These are phyloP conservation scores for Crepidodera aurea DNA, from an alignment of 2,888 invertebrate species.

Conservation along the genomic window DNA sequence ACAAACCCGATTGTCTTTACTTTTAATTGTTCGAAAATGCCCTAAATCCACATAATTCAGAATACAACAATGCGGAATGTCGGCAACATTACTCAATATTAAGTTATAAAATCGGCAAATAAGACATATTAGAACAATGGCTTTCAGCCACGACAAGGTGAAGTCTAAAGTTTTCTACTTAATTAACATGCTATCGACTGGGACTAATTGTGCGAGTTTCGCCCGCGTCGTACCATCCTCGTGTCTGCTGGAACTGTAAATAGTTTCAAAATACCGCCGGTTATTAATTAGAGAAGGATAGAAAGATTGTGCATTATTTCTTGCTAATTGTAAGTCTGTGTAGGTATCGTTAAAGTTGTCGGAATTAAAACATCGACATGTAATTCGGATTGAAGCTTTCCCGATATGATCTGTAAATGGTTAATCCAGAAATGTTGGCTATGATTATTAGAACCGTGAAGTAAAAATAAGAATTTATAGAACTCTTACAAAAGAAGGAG, in stretches of 20 bases:
- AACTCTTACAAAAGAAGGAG: too few relatives aligned
- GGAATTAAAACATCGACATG: neutral
- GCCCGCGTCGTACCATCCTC: constrained; percentile 45
- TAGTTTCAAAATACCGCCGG: constrained; percentile 41
- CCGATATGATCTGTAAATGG: too few relatives aligned
- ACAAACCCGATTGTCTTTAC: constrained; percentile 2
- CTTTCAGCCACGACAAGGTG: constrained; percentile 46
- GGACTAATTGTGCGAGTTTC: constrained; percentile 42
- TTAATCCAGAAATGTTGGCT: too few relatives aligned
- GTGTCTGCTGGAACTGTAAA: constrained; percentile 41
- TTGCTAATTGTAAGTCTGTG: constrained; percentile 23
- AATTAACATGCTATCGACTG: constrained; percentile 49
- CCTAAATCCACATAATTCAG: constrained; percentile 15
- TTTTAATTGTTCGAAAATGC: neutral
- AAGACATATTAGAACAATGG: constrained; percentile 46
- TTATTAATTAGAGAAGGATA: constrained; percentile 40
- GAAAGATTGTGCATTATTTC: constrained; percentile 26
- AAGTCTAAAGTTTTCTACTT: constrained; percentile 49
- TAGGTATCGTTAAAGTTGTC: constrained; percentile 15
- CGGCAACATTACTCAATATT: constrained; percentile 37
- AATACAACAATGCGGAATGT: constrained; percentile 19
- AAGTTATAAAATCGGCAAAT: constrained; percentile 47
- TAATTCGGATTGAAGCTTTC: neutral
- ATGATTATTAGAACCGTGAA: too few relatives aligned
- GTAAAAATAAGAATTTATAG: too few relatives aligned